phyloP scores from a whole-genome alignment of 2,113 vertebrate species.

The Meleagris gallopavo region DNA sequence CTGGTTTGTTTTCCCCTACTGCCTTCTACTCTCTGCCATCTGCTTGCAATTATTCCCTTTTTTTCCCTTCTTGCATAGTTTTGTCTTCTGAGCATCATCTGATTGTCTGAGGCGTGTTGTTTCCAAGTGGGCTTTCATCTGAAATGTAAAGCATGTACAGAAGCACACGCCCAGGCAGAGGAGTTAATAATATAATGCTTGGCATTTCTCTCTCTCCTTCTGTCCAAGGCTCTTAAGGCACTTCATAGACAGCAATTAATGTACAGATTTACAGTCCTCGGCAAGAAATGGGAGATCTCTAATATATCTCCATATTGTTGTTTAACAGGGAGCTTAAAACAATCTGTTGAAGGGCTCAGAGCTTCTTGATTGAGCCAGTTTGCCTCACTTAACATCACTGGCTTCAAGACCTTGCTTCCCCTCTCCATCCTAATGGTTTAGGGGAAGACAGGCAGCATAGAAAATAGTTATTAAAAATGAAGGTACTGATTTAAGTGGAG shows the following conservation, averaged over 20 bases:
- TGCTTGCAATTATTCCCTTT: background rate
- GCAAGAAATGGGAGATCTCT: constrained; percentile 33
- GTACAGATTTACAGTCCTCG: constrained; percentile 36
- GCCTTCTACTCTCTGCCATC: background rate
- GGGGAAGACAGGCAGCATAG: background rate
- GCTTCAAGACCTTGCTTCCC: background rate
- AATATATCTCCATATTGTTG: constrained; percentile 54
- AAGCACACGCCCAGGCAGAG: constrained; percentile 65
- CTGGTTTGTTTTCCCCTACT: background rate
- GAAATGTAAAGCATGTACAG: constrained; percentile 23
- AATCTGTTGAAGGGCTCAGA: constrained; percentile 49
- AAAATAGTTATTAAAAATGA: background rate
- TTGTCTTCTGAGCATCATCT: constrained; percentile 34
- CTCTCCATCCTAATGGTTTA: background rate
- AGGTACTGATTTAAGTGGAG: background rate
- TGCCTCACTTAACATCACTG: background rate
- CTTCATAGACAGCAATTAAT: constrained; percentile 60
- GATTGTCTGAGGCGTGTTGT: constrained; percentile 46
- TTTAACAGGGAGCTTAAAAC: constrained; percentile 47
- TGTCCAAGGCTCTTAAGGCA: constrained; percentile 60
- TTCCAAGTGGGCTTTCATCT: constrained; percentile 35
- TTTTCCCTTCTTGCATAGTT: background rate
- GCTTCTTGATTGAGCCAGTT: constrained; percentile 29
- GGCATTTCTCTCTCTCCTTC: constrained; percentile 61
- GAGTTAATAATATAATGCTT: constrained; percentile 67